Evolutionary conservation across 2,113 vertebrate genomes (phyloP).

Genomic region (Diglossa brunneiventris): DNA sequence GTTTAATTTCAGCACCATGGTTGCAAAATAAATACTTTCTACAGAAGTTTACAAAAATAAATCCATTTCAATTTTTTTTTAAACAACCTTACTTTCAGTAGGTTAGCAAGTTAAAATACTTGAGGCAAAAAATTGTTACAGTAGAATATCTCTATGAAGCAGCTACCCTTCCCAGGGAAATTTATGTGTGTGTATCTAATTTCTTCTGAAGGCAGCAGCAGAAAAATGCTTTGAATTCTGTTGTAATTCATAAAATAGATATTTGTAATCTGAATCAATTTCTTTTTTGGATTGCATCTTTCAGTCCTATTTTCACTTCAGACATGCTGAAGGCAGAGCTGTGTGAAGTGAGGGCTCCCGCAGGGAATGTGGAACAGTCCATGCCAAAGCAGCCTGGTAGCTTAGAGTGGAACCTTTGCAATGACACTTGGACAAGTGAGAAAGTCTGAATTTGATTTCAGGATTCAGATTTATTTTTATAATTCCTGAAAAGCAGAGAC

Average conservation of each 20-base stretch:
- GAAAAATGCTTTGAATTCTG: neutral
- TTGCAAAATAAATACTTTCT: constrained; percentile 51
- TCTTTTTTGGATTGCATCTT: neutral
- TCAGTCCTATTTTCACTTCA: neutral
- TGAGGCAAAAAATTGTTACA: neutral
- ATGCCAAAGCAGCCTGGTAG: neutral
- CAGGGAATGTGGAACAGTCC: neutral
- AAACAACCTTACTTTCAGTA: neutral
- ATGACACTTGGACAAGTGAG: neutral
- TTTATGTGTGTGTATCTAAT: neutral
- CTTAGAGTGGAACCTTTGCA: neutral
- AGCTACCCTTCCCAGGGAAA: neutral
- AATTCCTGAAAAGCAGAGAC: neutral
- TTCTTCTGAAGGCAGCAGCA: neutral
- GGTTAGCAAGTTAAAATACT: neutral
- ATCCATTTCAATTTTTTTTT: neutral
- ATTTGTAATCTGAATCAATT: neutral
- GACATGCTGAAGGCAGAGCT: neutral
- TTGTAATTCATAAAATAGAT: neutral
- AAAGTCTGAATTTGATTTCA: neutral
- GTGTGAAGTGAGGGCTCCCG: neutral
- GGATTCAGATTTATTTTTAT: neutral
- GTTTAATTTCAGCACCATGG: constrained; percentile 40
- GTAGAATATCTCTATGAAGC: neutral
- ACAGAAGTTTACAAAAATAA: constrained; percentile 9